These are phyloP conservation scores for Amphiura filiformis DNA, from an alignment of 35 echinoderm and acorn worm genomes.

Conservation along the genomic window DNA sequence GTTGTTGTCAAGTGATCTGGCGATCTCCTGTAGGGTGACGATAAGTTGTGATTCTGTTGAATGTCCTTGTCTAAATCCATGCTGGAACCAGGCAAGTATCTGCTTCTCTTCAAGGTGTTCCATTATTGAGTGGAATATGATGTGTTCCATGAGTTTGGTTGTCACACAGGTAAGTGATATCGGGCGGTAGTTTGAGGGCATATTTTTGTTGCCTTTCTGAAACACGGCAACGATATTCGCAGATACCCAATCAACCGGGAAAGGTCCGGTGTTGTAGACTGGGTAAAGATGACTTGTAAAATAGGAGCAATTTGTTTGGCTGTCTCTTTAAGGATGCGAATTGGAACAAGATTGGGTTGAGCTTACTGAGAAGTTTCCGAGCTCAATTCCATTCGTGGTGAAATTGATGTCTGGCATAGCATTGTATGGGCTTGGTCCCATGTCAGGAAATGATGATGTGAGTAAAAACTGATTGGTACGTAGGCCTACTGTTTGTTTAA, in stretches of 20 bases:
- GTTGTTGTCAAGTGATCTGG: neutral
- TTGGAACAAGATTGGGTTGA: neutral
- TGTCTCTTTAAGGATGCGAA: neutral
- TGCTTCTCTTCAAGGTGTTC: too few relatives aligned
- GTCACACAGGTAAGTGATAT: slow-evolving; percentile 16
- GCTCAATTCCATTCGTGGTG: neutral
- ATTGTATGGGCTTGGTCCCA: neutral
- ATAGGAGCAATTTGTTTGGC: slow-evolving; percentile 1
- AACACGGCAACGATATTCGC: slow-evolving; percentile 5
- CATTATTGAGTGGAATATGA: slow-evolving; percentile 11
- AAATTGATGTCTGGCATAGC: neutral
- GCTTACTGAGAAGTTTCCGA: neutral
- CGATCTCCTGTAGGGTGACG: neutral
- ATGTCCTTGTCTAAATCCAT: slow-evolving; percentile 13
- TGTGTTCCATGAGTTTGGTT: slow-evolving; percentile 13
- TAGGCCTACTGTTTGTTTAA: neutral
- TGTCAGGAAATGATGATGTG: neutral
- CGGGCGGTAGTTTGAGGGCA: slow-evolving; percentile 17
- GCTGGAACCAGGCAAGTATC: too few relatives aligned
- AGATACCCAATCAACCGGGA: slow-evolving; percentile 14
- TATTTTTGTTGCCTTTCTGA: neutral
- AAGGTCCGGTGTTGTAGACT: neutral
- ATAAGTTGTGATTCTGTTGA: slow-evolving; percentile 21
- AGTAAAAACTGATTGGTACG: slow-evolving; percentile 5
- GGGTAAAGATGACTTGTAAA: neutral